These are phyloP conservation scores for Phymanthus crucifer DNA, from an alignment of 92 coral and sea anemone species.

Conservation along the genomic window DNA sequence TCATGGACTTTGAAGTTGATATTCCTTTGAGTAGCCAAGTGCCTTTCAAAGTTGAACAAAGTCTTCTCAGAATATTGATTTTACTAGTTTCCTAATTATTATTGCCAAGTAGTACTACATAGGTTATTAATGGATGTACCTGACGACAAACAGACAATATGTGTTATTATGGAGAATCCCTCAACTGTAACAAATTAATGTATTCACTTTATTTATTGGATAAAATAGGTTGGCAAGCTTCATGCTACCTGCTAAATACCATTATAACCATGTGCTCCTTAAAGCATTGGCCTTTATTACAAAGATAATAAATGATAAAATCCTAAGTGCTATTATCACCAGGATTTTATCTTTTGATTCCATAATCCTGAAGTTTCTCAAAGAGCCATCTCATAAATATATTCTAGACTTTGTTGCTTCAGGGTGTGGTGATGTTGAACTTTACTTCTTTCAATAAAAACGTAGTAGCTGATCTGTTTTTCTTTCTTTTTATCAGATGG, in stretches of 20 bases:
- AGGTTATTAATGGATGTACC: background rate
- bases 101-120: background rate
- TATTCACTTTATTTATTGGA: background rate
- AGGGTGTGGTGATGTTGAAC: background rate
- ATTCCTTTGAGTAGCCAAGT: background rate
- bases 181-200: constrained; percentile 7
- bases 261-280: constrained; percentile 20
- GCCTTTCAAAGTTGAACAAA: background rate
- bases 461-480: background rate
- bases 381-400: background rate
- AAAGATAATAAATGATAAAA: background rate
- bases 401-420: background rate
- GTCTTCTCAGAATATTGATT: background rate
- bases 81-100: background rate
- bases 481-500: background rate
- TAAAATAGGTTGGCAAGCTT: background rate
- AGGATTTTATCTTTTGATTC: background rate
- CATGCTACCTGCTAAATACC: constrained; percentile 7
- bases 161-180: background rate
- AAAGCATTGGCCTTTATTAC: background rate
- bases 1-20: background rate
- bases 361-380: background rate
- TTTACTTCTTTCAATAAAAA: background rate
- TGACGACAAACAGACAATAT: background rate
- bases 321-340: background rate